Evolutionary conservation across 2,888 invertebrate species (phyloP), one percentile per base, ranked within the genome.

Genomic region (Folsomia candida): DNA sequence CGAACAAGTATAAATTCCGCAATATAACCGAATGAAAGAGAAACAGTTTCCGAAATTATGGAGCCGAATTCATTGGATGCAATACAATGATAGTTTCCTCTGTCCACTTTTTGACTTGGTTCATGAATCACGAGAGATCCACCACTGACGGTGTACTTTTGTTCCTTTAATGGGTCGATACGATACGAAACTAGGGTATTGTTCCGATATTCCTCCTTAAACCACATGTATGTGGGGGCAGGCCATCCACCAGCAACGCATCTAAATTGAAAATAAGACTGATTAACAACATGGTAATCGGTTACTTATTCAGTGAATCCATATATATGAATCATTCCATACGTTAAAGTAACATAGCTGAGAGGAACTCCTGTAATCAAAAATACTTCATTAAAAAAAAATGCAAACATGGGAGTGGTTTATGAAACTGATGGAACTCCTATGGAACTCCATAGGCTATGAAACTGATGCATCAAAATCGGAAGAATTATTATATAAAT

Each of bases 51-150:
- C 1, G 96, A 96, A 37, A 93, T 87, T 68, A 97, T 90, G 11
- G 90, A 89, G 2, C 97, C 97, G 85, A 89, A 95, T 81, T 88
- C 87, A 83, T 97, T 97, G n/a, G 88, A 85, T 1, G 96, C 96
- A 80, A 91, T 89, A 82, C 97, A 97, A 81, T 96, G 94, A 83
- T 96, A 97, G 20, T 89, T 88, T 0, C 95, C 93, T 82, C 92
- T 88, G 82, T 97, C 95, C 69, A 85, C 85, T 51, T 69, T 76
- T 82, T 87, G 90, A 80, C 91, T 89, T 0, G 97, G 96, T 80
- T 90, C 87, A 79, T 90, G 89, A 71, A 97, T 95, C 80, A 94
- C 93, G 9, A 97, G 85, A 74, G 91, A 91, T 27, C 97, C 97
- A 72, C 97, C 97, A 81, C 94, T 94, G 6, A 96, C 84, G 1